Base-by-base conservation (phyloP, 2,113 vertebrate species). In the Psittacula cyanocephala region DNA sequence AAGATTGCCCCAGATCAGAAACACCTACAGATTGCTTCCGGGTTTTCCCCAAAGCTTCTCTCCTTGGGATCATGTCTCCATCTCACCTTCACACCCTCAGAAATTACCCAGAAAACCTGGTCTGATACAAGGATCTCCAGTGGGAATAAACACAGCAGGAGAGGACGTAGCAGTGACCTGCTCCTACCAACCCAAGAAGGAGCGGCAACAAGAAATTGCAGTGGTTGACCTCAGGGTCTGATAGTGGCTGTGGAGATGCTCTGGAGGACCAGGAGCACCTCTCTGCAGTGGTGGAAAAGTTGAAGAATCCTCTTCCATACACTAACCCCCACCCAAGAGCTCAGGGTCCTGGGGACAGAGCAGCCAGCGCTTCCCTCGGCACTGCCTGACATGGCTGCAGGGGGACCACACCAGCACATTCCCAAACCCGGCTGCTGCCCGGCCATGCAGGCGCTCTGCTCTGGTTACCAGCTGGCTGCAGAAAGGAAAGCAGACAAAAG, bases 401-500 rank as follows among this genome's bases (percentile, higher is more conserved):
- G 47, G 43, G 60, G n/a, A 41, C 65, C 3, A 1, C 0, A 6
- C 35, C 17, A 6, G 2, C 46, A 4, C 35, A 22, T 70, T 72
- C 23, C 77, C 43, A 35, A 65, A 83, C 29, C 44, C 19, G 75
- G 41, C 28, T 35, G 80, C 89, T 28, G 81, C 49, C 75, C 20
- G 59, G 67, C 44, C 29, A 2, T 49, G 76, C 84, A 65, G 91
- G 84, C 50, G 2, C 80, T 90, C 59, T 18, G 65, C 93, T 96
- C 87, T 0, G 1, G 50, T 75, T 75, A 92, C 93, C 93, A 78
- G 86, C 89, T 91, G 91, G 70, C 88, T 20, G 5, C 88, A 65
- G 89, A 67, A 59, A 77, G 75, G 76, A 24, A 37, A 83, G 88
- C 70, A 82, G 82, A 95, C 89, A 97, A 97, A 97, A 69, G 86